phyloP scores from a whole-genome alignment of 2,888 invertebrate species.

The Hypomecis punctinalis region DNA sequence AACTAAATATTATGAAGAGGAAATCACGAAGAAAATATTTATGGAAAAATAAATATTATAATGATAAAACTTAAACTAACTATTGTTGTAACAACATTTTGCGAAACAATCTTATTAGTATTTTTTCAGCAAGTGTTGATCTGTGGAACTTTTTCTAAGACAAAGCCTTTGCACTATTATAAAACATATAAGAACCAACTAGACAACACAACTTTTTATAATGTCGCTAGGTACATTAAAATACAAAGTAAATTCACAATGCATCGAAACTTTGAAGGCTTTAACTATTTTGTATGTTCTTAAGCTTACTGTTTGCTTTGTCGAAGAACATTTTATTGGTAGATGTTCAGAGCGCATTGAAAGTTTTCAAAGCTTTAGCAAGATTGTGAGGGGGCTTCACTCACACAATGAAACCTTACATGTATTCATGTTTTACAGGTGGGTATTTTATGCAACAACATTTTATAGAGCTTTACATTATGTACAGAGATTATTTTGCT shows the following conservation, averaged over 20 bases:
- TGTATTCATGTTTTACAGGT: neutral
- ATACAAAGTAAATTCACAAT: neutral
- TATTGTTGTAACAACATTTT: too few species aligned
- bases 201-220: too few species aligned
- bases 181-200: too few species aligned
- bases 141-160: too few species aligned
- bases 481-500: neutral
- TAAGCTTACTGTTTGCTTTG: slow-evolving; percentile 42
- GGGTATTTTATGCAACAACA: neutral
- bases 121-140: too few species aligned
- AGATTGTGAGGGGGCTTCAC: slow-evolving; percentile 30
- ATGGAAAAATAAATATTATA: too few species aligned
- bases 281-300: slow-evolving; percentile 40
- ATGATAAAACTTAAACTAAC: too few species aligned
- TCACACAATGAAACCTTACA: neutral
- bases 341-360: slow-evolving; percentile 39
- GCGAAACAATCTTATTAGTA: too few species aligned
- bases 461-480: neutral
- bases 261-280: slow-evolving; percentile 29
- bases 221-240: too few species aligned
- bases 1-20: too few species aligned
- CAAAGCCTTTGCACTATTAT: too few species aligned
- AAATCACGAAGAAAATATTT: too few species aligned
- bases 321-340: slow-evolving; percentile 37
- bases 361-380: slow-evolving; percentile 40